Conservation (phyloP, 2,113 vertebrate species). For the Tachycineta bicolor region DNA sequence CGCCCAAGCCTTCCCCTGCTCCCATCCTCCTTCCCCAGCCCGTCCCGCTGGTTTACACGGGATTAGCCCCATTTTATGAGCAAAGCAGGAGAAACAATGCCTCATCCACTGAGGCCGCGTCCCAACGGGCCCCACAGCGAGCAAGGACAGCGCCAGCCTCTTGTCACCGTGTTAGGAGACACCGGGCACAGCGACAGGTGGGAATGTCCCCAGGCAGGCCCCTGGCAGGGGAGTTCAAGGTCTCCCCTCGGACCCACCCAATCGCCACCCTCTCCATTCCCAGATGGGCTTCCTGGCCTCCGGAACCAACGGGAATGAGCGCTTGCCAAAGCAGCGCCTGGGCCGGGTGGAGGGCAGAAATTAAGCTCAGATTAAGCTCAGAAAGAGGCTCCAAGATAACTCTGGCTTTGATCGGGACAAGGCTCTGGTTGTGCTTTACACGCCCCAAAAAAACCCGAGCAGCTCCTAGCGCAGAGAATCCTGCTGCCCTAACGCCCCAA, state of each 20-base stretch:
- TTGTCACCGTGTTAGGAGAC: accelerated
- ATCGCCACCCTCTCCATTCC: accelerated
- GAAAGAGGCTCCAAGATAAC: background rate
- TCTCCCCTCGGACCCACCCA: background rate
- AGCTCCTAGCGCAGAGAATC: accelerated
- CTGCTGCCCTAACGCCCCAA: accelerated
- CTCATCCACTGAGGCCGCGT: accelerated
- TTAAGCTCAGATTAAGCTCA: background rate
- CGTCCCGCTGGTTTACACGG: background rate
- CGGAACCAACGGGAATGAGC: background rate
- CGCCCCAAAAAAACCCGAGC: accelerated
- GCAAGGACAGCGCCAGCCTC: background rate
- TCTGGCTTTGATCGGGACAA: background rate
- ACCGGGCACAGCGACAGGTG: accelerated
- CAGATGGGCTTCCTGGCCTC: background rate
- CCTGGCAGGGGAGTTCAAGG: background rate
- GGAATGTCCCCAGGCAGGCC: background rate
- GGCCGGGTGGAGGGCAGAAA: background rate
- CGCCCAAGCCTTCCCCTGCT: background rate
- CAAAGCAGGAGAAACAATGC: background rate
- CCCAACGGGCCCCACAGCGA: accelerated
- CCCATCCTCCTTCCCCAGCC: slow-evolving; percentile 25
- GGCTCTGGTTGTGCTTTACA: accelerated
- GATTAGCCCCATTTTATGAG: background rate
- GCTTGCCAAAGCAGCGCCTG: background rate